Evolutionary conservation across 1,140 invertebrate species (phyloP).

Genomic region (Helicorthomorpha holstii): DNA sequence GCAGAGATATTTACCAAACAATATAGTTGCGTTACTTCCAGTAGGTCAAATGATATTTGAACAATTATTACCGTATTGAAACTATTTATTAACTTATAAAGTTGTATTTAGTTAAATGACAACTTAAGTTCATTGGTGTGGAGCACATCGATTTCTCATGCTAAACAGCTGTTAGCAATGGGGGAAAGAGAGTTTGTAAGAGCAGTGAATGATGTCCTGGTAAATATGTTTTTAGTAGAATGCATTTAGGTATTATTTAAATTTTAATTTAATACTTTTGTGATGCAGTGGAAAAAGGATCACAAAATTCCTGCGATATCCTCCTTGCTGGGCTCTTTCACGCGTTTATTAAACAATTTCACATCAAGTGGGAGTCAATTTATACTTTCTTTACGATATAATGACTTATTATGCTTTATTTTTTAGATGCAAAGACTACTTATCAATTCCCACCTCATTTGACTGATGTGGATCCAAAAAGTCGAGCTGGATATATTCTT

Average conservation of each 20-base stretch:
- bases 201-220: conserved; percentile 68
- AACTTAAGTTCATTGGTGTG: conserved; percentile 75
- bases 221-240: too few species aligned
- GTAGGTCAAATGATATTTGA: conserved; percentile 30
- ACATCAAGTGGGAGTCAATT: too few species aligned
- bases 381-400: too few species aligned
- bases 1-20: conserved; percentile 83
- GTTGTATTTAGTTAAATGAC: conserved; percentile 42
- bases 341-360: not conserved
- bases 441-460: conserved; percentile 64
- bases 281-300: conserved; percentile 1
- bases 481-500: conserved; percentile 77
- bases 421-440: conserved; percentile 17
- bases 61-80: not conserved
- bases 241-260: too few species aligned
- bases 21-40: conserved; percentile 80
- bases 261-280: too few species aligned
- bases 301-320: not conserved
- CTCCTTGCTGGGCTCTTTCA: not conserved
- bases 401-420: too few species aligned
- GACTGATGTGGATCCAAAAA: conserved; percentile 33
- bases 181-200: conserved; percentile 69
- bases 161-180: conserved; percentile 49
- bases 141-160: conserved; percentile 57
- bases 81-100: not conserved